A percentile compares a stretch with the other conserved stretches of the same genome.
phyloP scores from a whole-genome alignment of 1,140 invertebrate genomes.

The Euschistus heros region DNA sequence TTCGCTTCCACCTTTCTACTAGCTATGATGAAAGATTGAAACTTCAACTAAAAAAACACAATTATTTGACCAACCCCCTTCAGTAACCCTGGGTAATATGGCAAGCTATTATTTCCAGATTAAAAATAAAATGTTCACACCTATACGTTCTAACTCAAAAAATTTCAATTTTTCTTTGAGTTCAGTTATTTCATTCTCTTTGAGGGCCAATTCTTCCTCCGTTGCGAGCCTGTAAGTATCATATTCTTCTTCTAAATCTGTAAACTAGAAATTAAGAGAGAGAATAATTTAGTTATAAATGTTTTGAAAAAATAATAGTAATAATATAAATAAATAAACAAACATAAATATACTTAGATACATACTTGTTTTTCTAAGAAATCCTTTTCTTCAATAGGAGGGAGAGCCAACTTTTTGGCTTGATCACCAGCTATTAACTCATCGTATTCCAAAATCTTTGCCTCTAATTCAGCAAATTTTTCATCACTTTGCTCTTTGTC shows the following conservation, averaged over 20 bases:
- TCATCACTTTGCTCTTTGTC: slow-evolving; percentile 67
- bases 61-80: too few species aligned
- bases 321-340: background rate
- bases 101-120: too few species aligned
- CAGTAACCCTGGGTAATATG: too few species aligned
- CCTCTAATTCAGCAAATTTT: slow-evolving; percentile 58
- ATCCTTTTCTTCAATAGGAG: slow-evolving; percentile 63
- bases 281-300: background rate
- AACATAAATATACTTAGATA: background rate
- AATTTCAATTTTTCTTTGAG: slow-evolving; percentile 31
- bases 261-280: slow-evolving; percentile 42
- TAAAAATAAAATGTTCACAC: background rate
- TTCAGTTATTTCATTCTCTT: slow-evolving; percentile 43
- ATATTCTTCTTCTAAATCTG: slow-evolving; percentile 58
- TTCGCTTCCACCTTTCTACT: too few species aligned
- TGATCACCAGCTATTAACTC: slow-evolving; percentile 50
- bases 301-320: background rate
- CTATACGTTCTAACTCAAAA: background rate
- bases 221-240: slow-evolving; percentile 42
- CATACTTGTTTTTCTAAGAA: slow-evolving; percentile 54
- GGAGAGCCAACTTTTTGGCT: slow-evolving; percentile 43
- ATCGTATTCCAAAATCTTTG: slow-evolving; percentile 68
- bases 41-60: too few species aligned
- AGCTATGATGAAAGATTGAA: too few species aligned
- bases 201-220: slow-evolving; percentile 37